Base-by-base conservation (phyloP, 2,888 invertebrate genomes). In the Clepsis dumicolana region DNA sequence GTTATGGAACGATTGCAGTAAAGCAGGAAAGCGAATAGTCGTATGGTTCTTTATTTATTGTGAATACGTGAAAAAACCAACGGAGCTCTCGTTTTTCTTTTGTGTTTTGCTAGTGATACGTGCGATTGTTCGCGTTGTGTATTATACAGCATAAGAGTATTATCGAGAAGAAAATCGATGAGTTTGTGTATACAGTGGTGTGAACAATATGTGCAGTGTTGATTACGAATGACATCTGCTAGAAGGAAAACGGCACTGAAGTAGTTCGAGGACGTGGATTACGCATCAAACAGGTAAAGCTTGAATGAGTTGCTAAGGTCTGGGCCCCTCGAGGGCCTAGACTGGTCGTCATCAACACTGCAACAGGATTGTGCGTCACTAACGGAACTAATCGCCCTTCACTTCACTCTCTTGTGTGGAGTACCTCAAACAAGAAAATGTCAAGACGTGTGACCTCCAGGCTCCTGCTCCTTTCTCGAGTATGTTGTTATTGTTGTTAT, bases 151-250 rank as follows among this genome's bases (percentile, higher is more conserved):
- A 78, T 84, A 80, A 80, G 75, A 74, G 79, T 74, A 78, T 81
- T 80, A 72, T 75, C 81, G 83, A 81, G 81, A 76, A 81, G 75
- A 80, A 83, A 85, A 83, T 82, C 80, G 83, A 84, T 80, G 83
- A 79, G 81, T 83, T 84, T 82, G 80, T 78, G 88, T 87, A 83
- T 87, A 72, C 73, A 77, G 79, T 82, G 77, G 74, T 76, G 75
- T 70, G 73, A 75, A 88, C 90, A 91, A 87, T 90, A 91, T 92
- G 92, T 90, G 89, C 84, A 85, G 86, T 87, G 90, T 89, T 91
- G 88, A 90, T 89, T 90, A 89, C 91, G 87, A 86, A 89, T 91
- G 92, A 90, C 90, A 89, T 90, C 88, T 90, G 86, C 76, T 87
- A 78, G 74, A 74, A 78, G 90, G 86, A 88, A 88, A 88, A 89